Evolutionary conservation across 2,888 invertebrate species (phyloP), one percentile per base, ranked within the genome.

Genomic region (Ichneumon xanthorius): DNA sequence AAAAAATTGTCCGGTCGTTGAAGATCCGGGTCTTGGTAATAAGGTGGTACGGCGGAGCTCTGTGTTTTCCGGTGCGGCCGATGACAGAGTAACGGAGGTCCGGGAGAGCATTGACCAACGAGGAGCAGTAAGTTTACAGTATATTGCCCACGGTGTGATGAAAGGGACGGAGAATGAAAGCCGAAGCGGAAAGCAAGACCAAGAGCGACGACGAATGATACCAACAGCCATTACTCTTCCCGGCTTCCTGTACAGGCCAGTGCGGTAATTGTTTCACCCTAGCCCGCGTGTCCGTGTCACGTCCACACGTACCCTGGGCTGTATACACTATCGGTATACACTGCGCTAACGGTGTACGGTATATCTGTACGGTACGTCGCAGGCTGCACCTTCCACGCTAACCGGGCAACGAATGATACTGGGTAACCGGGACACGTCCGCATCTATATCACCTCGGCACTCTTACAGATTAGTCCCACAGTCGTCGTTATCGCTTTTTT

Each of bases 391-490:
- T 85, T 85, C 58, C 76, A 33, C 72, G 80, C 58, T 67, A 73
- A 80, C 82, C 81, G 70, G 67, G 61, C 71, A 86, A 84, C 79
- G 77, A 77, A 80, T 70, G 70, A 67, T 67, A 53, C 76, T 71
- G 79, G 82, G 48, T 85, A 85, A 86, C 76, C 87, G 77, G 77
- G 75, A 84, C 88, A 87, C 86, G 88, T 86, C 80, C 86, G 77
- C 82, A 85, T 75, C 86, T 87, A 88, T 83, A 86, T 88, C 85
- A 86, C 84, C 76, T 82, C 77, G 75, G 81, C 86, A 88, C 88
- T 88, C 80, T 86, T 87, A 86, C 87, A 87, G 88, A 87, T 88
- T 88, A 88, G 85, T 86, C 84, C 84, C 79, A 16, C 71, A 79
- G 71, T 72, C 79, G 79, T 79, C 70, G 75, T 72, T 50, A 55